Evolutionary conservation across 2,888 invertebrate species (phyloP).

Genomic region (Drosophila barbarae): DNA sequence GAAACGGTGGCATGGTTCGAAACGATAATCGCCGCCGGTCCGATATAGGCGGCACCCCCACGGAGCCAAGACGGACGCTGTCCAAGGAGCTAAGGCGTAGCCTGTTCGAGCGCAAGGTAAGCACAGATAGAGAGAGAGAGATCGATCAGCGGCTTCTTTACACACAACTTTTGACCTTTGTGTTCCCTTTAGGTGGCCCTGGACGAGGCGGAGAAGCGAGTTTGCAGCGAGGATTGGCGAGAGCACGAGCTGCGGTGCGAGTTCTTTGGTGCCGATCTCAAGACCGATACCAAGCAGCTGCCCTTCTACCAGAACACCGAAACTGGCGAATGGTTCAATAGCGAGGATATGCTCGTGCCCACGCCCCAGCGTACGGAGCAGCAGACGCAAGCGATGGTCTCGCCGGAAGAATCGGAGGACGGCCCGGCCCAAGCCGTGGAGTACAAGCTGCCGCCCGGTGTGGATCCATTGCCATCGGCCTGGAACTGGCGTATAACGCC

Average conservation of each 20-base stretch:
- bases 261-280: constrained; percentile 78
- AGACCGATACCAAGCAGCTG: constrained; percentile 70
- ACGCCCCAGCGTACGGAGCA: constrained; percentile 77
- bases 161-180: not conserved
- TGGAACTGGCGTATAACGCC: constrained; percentile 93
- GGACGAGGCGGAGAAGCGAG: constrained; percentile 78
- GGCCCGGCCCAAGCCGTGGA: constrained; percentile 59
- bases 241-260: constrained; percentile 78
- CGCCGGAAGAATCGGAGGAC: constrained; percentile 11
- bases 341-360: constrained; percentile 69
- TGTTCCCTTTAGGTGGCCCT: constrained; percentile 72
- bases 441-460: constrained; percentile 80
- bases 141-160: not conserved
- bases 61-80: constrained; percentile 51
- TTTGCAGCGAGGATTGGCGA: constrained; percentile 75
- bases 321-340: constrained; percentile 78
- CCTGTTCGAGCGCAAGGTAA: constrained; percentile 78
- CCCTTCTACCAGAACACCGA: constrained; percentile 78
- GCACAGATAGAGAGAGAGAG: not conserved
- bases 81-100: constrained; percentile 78
- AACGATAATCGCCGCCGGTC: constrained; percentile 21
- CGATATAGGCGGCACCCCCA: constrained; percentile 27
- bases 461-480: constrained; percentile 85
- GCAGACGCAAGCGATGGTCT: constrained; percentile 63
- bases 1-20: constrained; percentile 12